These are phyloP conservation scores for Muraenolepis orangiensis DNA, from an alignment of 2,797 vertebrate species.

Conservation along the genomic window DNA sequence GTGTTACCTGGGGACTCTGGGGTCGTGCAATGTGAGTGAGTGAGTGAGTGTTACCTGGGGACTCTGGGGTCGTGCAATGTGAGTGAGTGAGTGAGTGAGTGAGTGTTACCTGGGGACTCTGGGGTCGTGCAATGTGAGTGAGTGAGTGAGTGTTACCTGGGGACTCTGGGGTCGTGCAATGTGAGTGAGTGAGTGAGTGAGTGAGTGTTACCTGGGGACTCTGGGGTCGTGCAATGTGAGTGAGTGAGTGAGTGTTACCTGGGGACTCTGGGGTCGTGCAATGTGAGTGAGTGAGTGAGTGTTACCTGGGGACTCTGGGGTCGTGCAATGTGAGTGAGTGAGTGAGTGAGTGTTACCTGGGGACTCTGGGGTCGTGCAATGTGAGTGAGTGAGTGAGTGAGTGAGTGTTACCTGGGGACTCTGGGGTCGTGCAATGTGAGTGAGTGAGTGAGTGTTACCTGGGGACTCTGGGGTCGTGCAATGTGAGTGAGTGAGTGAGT, in stretches of 20 bases:
- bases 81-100: too few relatives aligned
- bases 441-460: conserved; percentile 36
- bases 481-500: too few relatives aligned
- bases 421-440: conserved; percentile 95
- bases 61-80: conserved; percentile 95
- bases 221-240: conserved; percentile 95
- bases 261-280: conserved; percentile 93
- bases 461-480: conserved; percentile 93
- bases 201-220: conserved; percentile 70
- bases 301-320: conserved; percentile 81
- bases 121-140: conserved; percentile 95
- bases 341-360: conserved; percentile 53
- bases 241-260: conserved; percentile 36
- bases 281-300: conserved; percentile 76
- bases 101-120: conserved; percentile 76
- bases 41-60: conserved; percentile 61
- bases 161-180: conserved; percentile 93
- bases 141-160: conserved; percentile 53
- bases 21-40: conserved; percentile 96
- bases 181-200: too few relatives aligned
- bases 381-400: too few relatives aligned
- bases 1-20: conserved; percentile 78
- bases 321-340: conserved; percentile 97
- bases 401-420: conserved; percentile 70
- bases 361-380: conserved; percentile 93